Evolutionary conservation across 2,113 vertebrate species (phyloP).

Genomic region (Lagopus muta): DNA sequence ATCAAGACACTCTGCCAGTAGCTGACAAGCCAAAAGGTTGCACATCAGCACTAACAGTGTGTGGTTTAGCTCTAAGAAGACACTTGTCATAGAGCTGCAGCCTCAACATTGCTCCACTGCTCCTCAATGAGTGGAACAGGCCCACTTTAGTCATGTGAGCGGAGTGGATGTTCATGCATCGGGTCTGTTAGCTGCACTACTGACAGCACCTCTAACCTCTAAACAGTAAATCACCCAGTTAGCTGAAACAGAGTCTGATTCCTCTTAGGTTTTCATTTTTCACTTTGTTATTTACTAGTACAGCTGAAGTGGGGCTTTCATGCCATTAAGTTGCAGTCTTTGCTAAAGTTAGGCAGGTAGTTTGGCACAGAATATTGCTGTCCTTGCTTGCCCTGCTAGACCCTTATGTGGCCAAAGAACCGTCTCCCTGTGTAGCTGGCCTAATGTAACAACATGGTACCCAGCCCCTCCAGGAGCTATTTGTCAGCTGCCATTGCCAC

Average conservation of each 20-base stretch:
- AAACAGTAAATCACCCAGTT: slow-evolving; percentile 6
- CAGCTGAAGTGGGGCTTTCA: slow-evolving; percentile 60
- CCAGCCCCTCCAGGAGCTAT: slow-evolving; percentile 29
- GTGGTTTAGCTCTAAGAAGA: slow-evolving; percentile 40
- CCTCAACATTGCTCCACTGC: neutral
- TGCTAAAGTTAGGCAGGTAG: slow-evolving; percentile 43
- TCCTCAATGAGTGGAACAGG: neutral
- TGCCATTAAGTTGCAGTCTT: slow-evolving; percentile 36
- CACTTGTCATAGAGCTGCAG: slow-evolving; percentile 21
- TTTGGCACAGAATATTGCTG: slow-evolving; percentile 33
- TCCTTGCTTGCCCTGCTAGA: slow-evolving; percentile 38
- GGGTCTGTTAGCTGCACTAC: neutral
- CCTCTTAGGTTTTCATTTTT: slow-evolving; percentile 53
- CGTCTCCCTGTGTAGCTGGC: slow-evolving; percentile 42
- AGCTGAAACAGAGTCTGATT: slow-evolving; percentile 26
- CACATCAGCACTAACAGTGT: slow-evolving; percentile 24
- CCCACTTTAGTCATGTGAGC: neutral
- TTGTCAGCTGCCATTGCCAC: slow-evolving; percentile 51
- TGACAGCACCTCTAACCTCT: slow-evolving; percentile 20
- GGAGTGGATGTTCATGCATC: neutral
- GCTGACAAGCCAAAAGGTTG: slow-evolving; percentile 32
- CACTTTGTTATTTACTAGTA: slow-evolving; percentile 65
- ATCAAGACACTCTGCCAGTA: slow-evolving; percentile 16
- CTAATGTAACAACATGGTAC: slow-evolving; percentile 48
- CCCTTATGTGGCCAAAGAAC: slow-evolving; percentile 45